These are phyloP conservation scores for Chalcosyrphus nemorum DNA, from an alignment of 2,888 invertebrate species.

Conservation along the genomic window DNA sequence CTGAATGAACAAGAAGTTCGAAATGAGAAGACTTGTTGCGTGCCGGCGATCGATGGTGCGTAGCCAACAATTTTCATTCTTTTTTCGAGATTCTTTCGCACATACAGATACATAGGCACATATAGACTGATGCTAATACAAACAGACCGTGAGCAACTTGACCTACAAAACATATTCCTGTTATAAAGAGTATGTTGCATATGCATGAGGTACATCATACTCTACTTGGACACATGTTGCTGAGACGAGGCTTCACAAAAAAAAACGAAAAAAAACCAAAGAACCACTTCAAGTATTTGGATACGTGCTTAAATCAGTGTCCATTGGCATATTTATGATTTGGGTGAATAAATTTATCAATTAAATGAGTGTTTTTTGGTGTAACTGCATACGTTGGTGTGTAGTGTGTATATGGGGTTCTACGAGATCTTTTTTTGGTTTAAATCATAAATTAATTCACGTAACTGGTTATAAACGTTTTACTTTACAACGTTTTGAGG, in stretches of 20 bases:
- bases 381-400: constrained; percentile 24
- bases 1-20: constrained; percentile 62
- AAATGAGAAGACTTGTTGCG: constrained; percentile 43
- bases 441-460: constrained; percentile 20
- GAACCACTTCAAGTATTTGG: constrained; percentile 24
- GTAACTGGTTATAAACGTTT: constrained; percentile 14
- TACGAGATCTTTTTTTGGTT: neutral
- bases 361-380: constrained; percentile 37
- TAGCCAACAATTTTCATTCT: constrained; percentile 50
- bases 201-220: constrained; percentile 49
- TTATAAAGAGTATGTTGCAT: constrained; percentile 76
- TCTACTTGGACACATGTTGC: constrained; percentile 59
- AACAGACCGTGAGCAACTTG: constrained; percentile 78
- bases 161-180: constrained; percentile 81
- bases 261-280: no score
- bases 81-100: constrained; percentile 24
- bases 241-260: no score
- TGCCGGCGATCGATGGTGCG: constrained; percentile 71
- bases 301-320: constrained; percentile 36
- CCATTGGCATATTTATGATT: constrained; percentile 61
- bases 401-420: neutral
- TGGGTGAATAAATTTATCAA: constrained; percentile 43
- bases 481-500: no score
- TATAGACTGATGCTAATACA: neutral
- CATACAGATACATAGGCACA: constrained; percentile 6